Conservation (phyloP, 2,888 invertebrate species). For the Eurytoma adleriae region DNA sequence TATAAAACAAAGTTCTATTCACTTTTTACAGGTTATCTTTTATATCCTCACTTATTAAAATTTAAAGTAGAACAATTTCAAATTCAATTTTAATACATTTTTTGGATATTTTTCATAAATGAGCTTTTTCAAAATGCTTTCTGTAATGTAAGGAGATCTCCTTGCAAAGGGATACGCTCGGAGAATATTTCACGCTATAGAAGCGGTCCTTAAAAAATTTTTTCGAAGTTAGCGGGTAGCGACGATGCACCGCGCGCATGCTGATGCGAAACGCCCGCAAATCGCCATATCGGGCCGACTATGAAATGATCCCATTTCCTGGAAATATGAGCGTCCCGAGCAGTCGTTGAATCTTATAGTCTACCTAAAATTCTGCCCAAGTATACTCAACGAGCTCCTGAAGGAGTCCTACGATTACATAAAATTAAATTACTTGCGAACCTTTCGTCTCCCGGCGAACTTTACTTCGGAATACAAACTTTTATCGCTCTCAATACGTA, state of each 20-base stretch:
- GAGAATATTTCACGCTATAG: neutral
- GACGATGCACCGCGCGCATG: neutral
- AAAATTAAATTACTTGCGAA: slow-evolving; percentile 50
- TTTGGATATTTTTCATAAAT: too few relatives aligned
- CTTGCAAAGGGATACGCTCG: too few relatives aligned
- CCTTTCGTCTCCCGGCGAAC: slow-evolving; percentile 2
- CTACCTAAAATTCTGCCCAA: slow-evolving; percentile 52
- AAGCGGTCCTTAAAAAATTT: slow-evolving; percentile 10
- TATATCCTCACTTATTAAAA: too few relatives aligned
- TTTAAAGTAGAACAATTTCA: too few relatives aligned
- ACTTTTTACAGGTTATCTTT: too few relatives aligned
- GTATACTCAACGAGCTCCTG: slow-evolving; percentile 45
- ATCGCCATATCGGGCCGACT: slow-evolving; percentile 22
- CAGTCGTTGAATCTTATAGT: slow-evolving; percentile 42
- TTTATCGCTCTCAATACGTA: neutral
- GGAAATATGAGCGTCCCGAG: slow-evolving; percentile 51
- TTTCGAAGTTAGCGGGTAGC: neutral
- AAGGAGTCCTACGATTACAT: slow-evolving; percentile 22
- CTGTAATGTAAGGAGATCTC: too few relatives aligned
- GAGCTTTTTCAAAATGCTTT: too few relatives aligned
- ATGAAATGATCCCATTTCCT: slow-evolving; percentile 38
- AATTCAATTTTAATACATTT: too few relatives aligned
- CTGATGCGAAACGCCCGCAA: slow-evolving; percentile 10
- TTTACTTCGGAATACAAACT: slow-evolving; percentile 23
- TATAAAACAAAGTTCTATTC: too few relatives aligned